Base-by-base conservation (phyloP, 1,140 invertebrate species). In the Parapsyche elsis region DNA sequence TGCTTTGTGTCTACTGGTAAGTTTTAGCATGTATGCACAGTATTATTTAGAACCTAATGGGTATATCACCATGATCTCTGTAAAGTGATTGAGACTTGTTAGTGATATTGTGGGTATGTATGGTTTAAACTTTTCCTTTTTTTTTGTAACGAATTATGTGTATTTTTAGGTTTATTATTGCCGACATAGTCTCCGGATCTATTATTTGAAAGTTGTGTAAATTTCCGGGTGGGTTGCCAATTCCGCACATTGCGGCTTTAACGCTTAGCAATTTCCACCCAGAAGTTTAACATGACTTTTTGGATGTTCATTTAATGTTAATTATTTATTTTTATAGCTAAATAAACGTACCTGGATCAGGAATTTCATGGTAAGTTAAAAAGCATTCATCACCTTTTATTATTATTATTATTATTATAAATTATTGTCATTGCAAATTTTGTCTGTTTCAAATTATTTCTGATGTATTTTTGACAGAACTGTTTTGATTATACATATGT, bases 291-390 rank as follows among this genome's bases (percentile, higher is more conserved):
- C 30, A 38, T 7, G 30, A 38, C 16, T 53, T 53, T 53, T 12
- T 2, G 49, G 12, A 16, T 53, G 10, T 53, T 53, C 49, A 53
- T 23, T 67, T 23, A 67, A 67, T 67, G 23, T 67, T 26, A 26
- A 67, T 30, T 24, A 67, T 67, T 67, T 67, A 67, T 67, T 67
- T 67, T 67, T 67, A 26, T 67, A 67, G 64, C 64, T 67, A 26
- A 67, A 23, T 26, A 67, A 67, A 67, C 64, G 24, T 23, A 67
- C 64, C 24, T 21, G 64, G 24, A 26, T 67, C 64, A 12, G 24
- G 64, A 19, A 26, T 19, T 67, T 30, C 14, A 12, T 67, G 64
- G 64, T 67, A 67, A 67, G 64, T 67, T 38, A 7, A 38, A 38
- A 38, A 1, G 30, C 30, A 38, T 38, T 38, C 30, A 38, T 38